Percentiles rank a stretch among this genome's conserved stretches.
Evolutionary conservation across 2,113 vertebrate genomes (phyloP).

Genomic region (Lampris megalopsis): DNA sequence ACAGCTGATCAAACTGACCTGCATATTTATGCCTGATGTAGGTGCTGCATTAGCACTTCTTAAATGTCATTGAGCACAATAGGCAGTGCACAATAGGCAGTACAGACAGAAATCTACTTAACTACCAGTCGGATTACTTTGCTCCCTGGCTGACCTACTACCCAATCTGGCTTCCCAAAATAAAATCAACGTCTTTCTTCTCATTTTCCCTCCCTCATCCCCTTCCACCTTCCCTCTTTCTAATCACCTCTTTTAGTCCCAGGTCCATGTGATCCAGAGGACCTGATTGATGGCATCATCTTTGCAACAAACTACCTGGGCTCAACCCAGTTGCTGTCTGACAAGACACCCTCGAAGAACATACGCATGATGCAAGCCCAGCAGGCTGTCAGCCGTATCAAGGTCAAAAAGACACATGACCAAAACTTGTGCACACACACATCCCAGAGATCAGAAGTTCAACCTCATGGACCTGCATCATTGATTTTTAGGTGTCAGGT

Average conservation of each 20-base stretch:
- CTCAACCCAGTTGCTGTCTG: slow-evolving; percentile 95
- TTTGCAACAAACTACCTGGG: slow-evolving; percentile 98
- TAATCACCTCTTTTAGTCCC: slow-evolving; percentile 83
- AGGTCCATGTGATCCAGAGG: slow-evolving; percentile 97
- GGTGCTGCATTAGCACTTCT: not conserved
- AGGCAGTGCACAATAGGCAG: not conserved
- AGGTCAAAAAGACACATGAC: slow-evolving; percentile 81
- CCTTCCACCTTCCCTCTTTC: not conserved
- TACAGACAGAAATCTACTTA: not conserved
- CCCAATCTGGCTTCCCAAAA: not conserved
- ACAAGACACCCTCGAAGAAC: slow-evolving; percentile 97
- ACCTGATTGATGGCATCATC: slow-evolving; percentile 97
- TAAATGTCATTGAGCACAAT: not conserved
- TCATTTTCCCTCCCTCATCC: not conserved
- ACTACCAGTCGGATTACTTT: not conserved
- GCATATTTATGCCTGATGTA: not conserved
- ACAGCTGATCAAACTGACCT: not conserved
- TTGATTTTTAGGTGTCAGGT: too few relatives aligned
- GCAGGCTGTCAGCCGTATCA: slow-evolving; percentile 96
- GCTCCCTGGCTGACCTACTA: not conserved
- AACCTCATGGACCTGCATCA: too few relatives aligned
- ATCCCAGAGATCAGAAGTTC: not conserved
- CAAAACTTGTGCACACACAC: not conserved
- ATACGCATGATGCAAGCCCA: slow-evolving; percentile 99
- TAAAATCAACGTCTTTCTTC: not conserved